These are phyloP conservation scores for Delia radicum DNA, from an alignment of 1,140 invertebrate genomes.

Conservation along the genomic window DNA sequence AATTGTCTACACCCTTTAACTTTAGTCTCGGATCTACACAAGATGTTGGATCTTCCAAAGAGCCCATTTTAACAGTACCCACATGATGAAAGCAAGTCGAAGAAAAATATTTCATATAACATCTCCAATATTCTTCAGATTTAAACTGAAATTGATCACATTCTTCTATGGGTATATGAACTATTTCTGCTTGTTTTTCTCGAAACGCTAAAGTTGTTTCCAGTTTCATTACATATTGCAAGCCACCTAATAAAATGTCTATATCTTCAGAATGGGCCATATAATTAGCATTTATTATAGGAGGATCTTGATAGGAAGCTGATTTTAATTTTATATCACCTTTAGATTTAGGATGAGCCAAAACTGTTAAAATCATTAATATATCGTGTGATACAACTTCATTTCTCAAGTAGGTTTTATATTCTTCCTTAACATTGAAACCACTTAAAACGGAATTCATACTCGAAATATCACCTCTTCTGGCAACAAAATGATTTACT, in stretches of 20 bases:
- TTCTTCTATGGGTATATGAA: constrained; percentile 62
- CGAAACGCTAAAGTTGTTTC: constrained; percentile 62
- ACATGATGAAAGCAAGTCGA: constrained; percentile 68
- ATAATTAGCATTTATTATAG: constrained; percentile 80
- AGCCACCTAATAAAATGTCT: constrained; percentile 59
- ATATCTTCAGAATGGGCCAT: background rate
- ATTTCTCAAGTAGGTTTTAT: constrained; percentile 23
- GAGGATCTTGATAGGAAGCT: constrained; percentile 55
- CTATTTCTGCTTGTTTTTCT: constrained; percentile 60
- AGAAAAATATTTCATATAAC: constrained; percentile 63
- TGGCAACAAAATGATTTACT: constrained; percentile 37
- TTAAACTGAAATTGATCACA: constrained; percentile 55
- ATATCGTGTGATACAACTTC: constrained; percentile 30
- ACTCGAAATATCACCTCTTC: constrained; percentile 30
- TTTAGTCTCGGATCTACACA: constrained; percentile 69
- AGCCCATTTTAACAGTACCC: constrained; percentile 78
- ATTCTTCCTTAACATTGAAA: constrained; percentile 26
- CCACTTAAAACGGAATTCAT: constrained; percentile 16
- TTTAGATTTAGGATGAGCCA: constrained; percentile 71
- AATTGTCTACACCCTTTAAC: constrained; percentile 64
- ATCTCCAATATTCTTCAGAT: constrained; percentile 65
- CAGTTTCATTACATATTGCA: constrained; percentile 64
- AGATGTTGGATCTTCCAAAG: constrained; percentile 59
- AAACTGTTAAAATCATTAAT: constrained; percentile 62
- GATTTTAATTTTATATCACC: constrained; percentile 52